A percentile compares a stretch with the other conserved stretches of the same genome.
Conservation (phyloP, 2,888 invertebrate genomes). For the Slavum lentiscoides region DNA sequence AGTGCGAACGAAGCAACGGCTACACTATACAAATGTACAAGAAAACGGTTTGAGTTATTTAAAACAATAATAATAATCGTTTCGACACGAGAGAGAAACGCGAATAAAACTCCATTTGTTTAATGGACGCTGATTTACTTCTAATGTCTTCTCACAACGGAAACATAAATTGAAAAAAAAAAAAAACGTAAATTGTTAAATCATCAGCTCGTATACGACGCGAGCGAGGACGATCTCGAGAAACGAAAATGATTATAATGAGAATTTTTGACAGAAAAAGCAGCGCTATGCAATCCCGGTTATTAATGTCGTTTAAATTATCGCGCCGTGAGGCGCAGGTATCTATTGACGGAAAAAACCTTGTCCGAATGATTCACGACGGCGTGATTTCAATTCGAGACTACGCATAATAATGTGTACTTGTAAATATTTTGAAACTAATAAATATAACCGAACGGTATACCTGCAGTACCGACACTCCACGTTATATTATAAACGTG, state of each 20-base stretch:
- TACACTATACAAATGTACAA: not conserved
- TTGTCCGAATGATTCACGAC: conserved; percentile 16
- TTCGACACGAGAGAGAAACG: conserved; percentile 1
- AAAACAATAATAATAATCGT: conserved; percentile 23
- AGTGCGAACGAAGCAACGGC: not conserved
- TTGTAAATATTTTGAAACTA: conserved; percentile 10
- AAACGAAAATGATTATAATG: conserved; percentile 35
- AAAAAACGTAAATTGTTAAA: conserved; percentile 20
- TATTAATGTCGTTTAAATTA: conserved; percentile 32
- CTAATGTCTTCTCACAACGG: not conserved
- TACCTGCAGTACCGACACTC: not conserved
- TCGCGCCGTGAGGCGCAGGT: not conserved
- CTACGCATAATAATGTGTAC: too few relatives aligned
- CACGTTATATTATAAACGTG: not conserved
- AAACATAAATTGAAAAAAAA: too few relatives aligned
- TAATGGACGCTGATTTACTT: conserved; percentile 39
- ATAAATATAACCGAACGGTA: conserved; percentile 22
- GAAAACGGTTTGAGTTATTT: conserved; percentile 19
- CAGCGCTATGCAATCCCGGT: not conserved
- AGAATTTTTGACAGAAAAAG: conserved; percentile 28
- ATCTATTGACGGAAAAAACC: conserved; percentile 17
- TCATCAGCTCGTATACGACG: not conserved
- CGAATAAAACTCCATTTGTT: conserved; percentile 20
- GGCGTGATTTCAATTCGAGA: not conserved
- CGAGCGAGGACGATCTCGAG: not conserved